phyloP scores from a whole-genome alignment of 2,113 vertebrate genomes.

The Etia nguti region DNA sequence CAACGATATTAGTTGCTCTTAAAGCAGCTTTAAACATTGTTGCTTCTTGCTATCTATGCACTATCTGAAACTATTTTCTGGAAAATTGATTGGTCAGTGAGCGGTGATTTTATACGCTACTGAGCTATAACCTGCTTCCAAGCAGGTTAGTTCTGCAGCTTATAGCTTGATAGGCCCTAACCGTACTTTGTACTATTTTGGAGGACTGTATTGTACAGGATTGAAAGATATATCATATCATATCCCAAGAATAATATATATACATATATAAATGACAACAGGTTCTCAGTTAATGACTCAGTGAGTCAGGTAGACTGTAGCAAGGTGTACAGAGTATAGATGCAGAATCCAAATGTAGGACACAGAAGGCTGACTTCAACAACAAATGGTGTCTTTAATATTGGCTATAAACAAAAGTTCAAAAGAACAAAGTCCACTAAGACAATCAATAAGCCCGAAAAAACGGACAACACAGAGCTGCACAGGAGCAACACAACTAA shows the following conservation, averaged over 20 bases:
- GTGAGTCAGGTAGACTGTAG: neutral
- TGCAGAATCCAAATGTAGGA: neutral
- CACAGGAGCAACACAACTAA: neutral
- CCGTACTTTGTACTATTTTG: neutral
- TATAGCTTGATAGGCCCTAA: neutral
- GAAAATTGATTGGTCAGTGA: neutral
- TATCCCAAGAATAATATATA: neutral
- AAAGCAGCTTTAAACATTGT: neutral
- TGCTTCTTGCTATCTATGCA: neutral
- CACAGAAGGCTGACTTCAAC: neutral
- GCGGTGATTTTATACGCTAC: neutral
- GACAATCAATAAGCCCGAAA: neutral
- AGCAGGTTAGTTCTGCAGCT: neutral
- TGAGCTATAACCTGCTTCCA: neutral
- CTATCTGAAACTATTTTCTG: neutral
- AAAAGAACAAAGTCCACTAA: neutral
- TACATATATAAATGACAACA: neutral
- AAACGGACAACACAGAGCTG: neutral
- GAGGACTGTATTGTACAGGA: neutral
- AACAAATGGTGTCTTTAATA: neutral
- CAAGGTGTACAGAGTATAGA: neutral
- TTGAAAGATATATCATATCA: too few relatives aligned
- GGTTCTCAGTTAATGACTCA: neutral
- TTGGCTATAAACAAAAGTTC: neutral
- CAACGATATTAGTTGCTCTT: neutral